Percentiles rank a stretch among this genome's conserved stretches.
Evolutionary conservation across 2,888 invertebrate species (phyloP).

Genomic region (Drosophila diplacantha): DNA sequence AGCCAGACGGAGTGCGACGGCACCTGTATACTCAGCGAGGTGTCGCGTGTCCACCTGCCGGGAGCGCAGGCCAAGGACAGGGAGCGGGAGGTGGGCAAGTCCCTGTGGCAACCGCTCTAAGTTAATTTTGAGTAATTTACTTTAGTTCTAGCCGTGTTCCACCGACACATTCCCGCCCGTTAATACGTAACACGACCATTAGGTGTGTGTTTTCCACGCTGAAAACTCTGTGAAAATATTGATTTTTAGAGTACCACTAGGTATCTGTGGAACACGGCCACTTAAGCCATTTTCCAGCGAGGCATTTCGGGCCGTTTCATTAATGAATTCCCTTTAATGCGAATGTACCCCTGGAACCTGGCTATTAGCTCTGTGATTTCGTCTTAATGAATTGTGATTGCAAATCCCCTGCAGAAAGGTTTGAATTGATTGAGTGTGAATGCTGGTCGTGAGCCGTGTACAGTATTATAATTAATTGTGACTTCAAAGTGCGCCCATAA

Average conservation of each 20-base stretch:
- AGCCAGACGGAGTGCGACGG: conserved; percentile 70
- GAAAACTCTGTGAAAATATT: background rate
- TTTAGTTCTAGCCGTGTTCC: conserved; percentile 15
- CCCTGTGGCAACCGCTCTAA: conserved; percentile 60
- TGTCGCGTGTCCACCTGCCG: conserved; percentile 63
- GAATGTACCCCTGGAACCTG: conserved; percentile 7
- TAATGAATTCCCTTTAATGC: background rate
- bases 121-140: conserved; percentile 11
- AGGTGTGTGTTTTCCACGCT: background rate
- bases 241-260: background rate
- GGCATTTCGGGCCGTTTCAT: background rate
- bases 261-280: background rate
- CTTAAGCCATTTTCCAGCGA: background rate
- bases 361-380: conserved; percentile 57
- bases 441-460: conserved; percentile 40
- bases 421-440: conserved; percentile 26
- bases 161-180: background rate
- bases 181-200: background rate
- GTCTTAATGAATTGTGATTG: conserved; percentile 63
- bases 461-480: conserved; percentile 55
- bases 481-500: conserved; percentile 13
- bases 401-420: conserved; percentile 29
- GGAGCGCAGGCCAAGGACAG: background rate
- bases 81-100: conserved; percentile 26
- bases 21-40: conserved; percentile 72